Evolutionary conservation across 2,797 vertebrate species (phyloP).

Genomic region (Meda fulgida): DNA sequence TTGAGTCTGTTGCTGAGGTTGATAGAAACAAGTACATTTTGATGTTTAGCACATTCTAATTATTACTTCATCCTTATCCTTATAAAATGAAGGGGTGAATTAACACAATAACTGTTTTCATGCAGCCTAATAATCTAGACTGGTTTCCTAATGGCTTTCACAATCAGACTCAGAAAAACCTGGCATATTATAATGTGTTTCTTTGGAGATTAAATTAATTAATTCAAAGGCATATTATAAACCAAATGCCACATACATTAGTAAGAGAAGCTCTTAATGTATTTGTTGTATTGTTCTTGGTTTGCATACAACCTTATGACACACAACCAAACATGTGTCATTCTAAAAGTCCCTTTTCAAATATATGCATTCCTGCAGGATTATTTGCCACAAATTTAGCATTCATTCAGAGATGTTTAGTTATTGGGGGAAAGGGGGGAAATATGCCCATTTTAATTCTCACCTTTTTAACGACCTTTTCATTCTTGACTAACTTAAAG

Average conservation of each 20-base stretch:
- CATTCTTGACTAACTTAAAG: not conserved
- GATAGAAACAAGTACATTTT: not conserved
- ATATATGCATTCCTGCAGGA: not conserved
- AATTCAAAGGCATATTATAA: not conserved
- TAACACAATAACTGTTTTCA: not conserved
- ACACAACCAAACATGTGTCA: not conserved
- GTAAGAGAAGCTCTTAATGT: not conserved
- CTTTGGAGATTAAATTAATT: not conserved
- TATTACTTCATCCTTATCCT: not conserved
- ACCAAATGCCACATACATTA: conserved; percentile 1
- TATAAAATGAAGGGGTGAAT: not conserved
- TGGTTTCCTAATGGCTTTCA: not conserved
- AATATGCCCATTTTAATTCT: not conserved
- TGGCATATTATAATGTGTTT: not conserved
- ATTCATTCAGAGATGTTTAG: not conserved
- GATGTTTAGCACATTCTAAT: not conserved
- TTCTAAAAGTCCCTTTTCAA: not conserved
- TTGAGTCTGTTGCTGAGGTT: not conserved
- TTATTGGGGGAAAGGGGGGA: not conserved
- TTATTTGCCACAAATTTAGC: not conserved
- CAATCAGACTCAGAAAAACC: not conserved
- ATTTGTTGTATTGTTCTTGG: not conserved
- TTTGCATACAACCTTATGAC: not conserved
- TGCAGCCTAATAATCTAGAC: not conserved
- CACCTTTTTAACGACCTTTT: too few relatives aligned